Evolutionary conservation across 2,797 vertebrate genomes (phyloP).

Genomic region (Premnoplex brunnescens): DNA sequence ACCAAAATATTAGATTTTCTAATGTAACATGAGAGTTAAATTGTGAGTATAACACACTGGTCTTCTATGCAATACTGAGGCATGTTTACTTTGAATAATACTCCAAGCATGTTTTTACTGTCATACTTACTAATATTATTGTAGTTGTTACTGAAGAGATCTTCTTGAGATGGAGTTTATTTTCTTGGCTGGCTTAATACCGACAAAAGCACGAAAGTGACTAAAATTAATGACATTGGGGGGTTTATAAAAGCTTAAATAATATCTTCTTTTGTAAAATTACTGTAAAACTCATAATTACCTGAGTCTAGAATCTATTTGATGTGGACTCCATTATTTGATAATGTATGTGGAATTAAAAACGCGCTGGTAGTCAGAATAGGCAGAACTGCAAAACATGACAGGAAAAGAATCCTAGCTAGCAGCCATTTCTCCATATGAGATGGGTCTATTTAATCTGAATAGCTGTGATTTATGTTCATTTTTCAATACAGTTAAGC

Average conservation of each 20-base stretch:
- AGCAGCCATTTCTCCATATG: neutral
- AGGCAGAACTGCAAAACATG: slow-evolving; percentile 7
- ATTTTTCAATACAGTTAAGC: neutral
- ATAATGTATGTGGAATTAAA: neutral
- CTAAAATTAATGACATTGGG: neutral
- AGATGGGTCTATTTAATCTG: slow-evolving; percentile 35
- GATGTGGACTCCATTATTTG: neutral
- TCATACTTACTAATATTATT: slow-evolving; percentile 29
- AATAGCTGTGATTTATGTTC: slow-evolving; percentile 17
- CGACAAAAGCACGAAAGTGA: neutral
- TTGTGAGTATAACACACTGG: slow-evolving; percentile 2
- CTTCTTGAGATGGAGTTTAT: slow-evolving; percentile 23
- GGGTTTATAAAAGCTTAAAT: neutral
- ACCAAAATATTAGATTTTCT: slow-evolving; percentile 55
- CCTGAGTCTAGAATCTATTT: neutral
- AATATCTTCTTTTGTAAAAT: neutral
- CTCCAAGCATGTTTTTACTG: neutral
- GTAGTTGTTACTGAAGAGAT: slow-evolving; percentile 48
- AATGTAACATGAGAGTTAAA: slow-evolving; percentile 57
- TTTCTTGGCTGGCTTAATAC: slow-evolving; percentile 43
- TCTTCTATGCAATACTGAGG: neutral
- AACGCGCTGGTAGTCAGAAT: neutral
- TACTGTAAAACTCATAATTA: neutral
- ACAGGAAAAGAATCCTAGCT: neutral
- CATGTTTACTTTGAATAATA: slow-evolving; percentile 22